Evolutionary conservation across 2,797 vertebrate species (phyloP).

Genomic region (Lepus oiostolus): DNA sequence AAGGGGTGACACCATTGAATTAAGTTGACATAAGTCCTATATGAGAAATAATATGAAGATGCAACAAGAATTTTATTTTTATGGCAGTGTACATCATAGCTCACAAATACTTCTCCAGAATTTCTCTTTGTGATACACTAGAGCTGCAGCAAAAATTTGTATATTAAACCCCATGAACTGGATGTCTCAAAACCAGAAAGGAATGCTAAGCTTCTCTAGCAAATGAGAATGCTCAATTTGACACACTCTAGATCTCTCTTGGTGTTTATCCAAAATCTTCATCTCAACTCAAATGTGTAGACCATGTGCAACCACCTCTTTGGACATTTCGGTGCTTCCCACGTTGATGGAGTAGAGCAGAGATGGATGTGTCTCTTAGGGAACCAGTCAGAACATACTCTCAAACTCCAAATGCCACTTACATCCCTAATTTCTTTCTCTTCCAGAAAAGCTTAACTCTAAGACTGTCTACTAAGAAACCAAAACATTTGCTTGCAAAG

Average conservation of each 20-base stretch:
- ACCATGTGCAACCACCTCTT: conserved; percentile 17
- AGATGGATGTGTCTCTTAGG: not conserved
- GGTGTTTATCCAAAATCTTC: conserved; percentile 45
- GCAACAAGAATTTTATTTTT: conserved; percentile 29
- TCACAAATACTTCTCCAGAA: conserved; percentile 43
- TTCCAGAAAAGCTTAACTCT: conserved; percentile 40
- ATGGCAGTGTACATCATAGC: not conserved
- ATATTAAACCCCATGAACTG: conserved; percentile 34
- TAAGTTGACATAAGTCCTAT: conserved; percentile 18
- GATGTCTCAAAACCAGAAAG: conserved; percentile 61
- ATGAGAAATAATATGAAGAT: conserved; percentile 30
- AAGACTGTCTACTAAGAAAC: conserved; percentile 50
- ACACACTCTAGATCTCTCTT: conserved; percentile 1
- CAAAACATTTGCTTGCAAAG: conserved; percentile 49
- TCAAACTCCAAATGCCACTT: conserved; percentile 61
- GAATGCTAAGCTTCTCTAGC: conserved; percentile 64
- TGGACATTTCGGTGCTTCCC: not conserved
- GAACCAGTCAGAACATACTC: conserved; percentile 50
- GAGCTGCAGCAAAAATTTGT: conserved; percentile 24
- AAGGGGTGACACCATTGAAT: not conserved
- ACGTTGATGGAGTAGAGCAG: not conserved
- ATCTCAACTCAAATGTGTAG: not conserved
- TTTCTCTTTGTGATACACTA: conserved; percentile 29
- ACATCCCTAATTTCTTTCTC: not conserved
- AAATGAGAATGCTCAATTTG: conserved; percentile 47